Conservation (phyloP, 2,113 vertebrate species). For the Austrofundulus limnaeus region DNA sequence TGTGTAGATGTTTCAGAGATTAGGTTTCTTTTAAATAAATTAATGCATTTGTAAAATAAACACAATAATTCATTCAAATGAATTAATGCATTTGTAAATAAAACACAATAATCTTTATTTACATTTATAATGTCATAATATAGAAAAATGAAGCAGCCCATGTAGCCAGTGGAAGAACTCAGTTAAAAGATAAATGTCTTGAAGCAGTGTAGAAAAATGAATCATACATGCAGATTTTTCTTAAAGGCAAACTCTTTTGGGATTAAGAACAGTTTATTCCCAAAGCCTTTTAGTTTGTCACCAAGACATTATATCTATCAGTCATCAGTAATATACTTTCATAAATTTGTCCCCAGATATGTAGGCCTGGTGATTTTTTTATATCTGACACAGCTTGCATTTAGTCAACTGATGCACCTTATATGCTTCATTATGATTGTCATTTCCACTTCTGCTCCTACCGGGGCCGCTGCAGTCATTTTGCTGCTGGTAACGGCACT, state of each 20-base stretch:
- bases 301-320: conserved; percentile 1
- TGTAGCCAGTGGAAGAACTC: background rate
- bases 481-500: conserved; percentile 61
- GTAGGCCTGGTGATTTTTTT: conserved; percentile 22
- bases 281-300: conserved; percentile 6
- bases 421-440: conserved; percentile 73
- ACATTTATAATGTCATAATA: too few species aligned
- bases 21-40: too few species aligned
- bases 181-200: background rate
- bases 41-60: too few species aligned
- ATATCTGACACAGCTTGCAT: conserved; percentile 55
- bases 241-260: background rate
- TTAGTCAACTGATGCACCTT: conserved; percentile 71
- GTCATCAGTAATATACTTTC: conserved; percentile 21
- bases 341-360: conserved; percentile 18
- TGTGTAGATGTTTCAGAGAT: too few species aligned
- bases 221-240: background rate
- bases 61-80: too few species aligned
- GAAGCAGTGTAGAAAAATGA: background rate
- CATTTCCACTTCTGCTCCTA: conserved; percentile 73
- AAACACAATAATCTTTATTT: too few species aligned
- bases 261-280: background rate
- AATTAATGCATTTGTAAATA: too few species aligned
- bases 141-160: background rate
- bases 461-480: conserved; percentile 68